Base-by-base conservation (phyloP, 2,888 invertebrate species). In the Lydus trimaculatus region DNA sequence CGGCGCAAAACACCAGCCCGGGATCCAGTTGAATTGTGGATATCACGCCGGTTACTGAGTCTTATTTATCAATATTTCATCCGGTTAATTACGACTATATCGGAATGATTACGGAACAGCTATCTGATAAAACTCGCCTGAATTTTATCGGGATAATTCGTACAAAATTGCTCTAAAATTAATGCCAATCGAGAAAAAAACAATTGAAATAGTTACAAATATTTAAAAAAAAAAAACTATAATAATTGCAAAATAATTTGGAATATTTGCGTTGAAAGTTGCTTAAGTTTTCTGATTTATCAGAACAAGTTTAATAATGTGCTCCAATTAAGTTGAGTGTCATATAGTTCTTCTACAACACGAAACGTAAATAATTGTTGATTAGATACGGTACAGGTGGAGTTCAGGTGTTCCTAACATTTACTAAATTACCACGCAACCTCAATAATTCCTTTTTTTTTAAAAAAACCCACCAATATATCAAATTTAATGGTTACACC, bases 1-100 rank as follows among this genome's bases (percentile, higher is more conserved):
- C 87, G 87, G n/a, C 86, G 87, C 20, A 89, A 87, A 77, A 87
- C 88, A 73, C 87, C 88, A 8, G 84, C 87, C 61, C 89, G 88
- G 89, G 88, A 88, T 77, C 78, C 88, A 72, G 87, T 86, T 64
- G 87, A 86, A 52, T 87, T 88, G 79, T 72, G 76, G 76, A 69
- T 72, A 63, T 75, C 76, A 77, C 70, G 25, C 52, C 17, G 61
- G 56, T 23, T 28, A 70, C 69, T 23, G 65, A 64, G 63, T 58
- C 13, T 4, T 13, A 52, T 52, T 25, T 52, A 25, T 52, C 23
- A 23, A 25, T 52, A 20, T 25, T 25, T 25, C 25, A 52, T 11
- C 11, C 23, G 52, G 23, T 52, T 52, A 25, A 52, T 52, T 52
- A 52, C 52, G 52, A 23, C 13, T 1, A 52, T 13, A 52, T 15